A percentile compares a stretch with the other conserved stretches of the same genome.
Conservation (phyloP, 2,888 invertebrate genomes). For the Stegophylla sp. region DNA sequence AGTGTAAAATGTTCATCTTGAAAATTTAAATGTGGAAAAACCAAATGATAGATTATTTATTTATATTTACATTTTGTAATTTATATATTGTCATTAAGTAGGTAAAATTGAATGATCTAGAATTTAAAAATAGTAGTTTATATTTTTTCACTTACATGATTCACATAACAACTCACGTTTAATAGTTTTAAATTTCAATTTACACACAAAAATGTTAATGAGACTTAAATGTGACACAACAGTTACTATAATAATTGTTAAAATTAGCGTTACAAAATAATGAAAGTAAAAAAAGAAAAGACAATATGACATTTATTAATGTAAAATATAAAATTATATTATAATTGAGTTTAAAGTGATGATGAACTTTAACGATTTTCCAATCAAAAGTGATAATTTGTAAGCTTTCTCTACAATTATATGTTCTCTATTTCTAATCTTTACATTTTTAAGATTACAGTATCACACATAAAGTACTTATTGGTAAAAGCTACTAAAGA, state of each 20-base stretch:
- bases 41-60: background rate
- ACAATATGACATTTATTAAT: background rate
- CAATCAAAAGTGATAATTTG: too few species aligned
- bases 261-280: background rate
- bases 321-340: background rate
- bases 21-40: background rate
- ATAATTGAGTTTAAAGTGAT: background rate
- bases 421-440: too few species aligned
- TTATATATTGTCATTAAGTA: background rate
- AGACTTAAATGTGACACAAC: constrained; percentile 9
- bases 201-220: too few species aligned
- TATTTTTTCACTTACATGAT: background rate
- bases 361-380: background rate
- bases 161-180: background rate
- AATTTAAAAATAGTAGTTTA: background rate
- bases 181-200: constrained; percentile 17
- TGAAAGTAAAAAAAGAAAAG: constrained; percentile 22
- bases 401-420: too few species aligned
- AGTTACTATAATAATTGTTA: background rate
- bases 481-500: too few species aligned
- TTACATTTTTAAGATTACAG: too few species aligned
- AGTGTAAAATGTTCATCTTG: background rate
- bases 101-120: background rate
- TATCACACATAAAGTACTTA: too few species aligned
- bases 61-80: background rate